Base-by-base conservation (phyloP, 53 echinoderm and acorn worm genomes). In the Hippasteria phrygiana region DNA sequence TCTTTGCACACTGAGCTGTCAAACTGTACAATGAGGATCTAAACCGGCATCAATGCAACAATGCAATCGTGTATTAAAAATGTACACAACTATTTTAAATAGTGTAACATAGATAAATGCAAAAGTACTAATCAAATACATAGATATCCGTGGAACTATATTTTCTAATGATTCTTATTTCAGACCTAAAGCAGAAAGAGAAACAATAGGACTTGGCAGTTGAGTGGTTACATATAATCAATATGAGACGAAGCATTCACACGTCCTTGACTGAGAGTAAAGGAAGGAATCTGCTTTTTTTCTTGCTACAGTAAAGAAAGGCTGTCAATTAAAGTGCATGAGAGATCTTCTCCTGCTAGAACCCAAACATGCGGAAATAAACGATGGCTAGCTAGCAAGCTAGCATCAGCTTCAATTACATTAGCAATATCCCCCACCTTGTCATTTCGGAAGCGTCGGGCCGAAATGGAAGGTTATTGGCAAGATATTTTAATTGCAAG, bases 401-500 rank as follows among this genome's bases (percentile, higher is more conserved):
- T 34, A 67, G 24, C 17, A 77, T 51, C 55, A 34, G 54, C 79
- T 10, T 22, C 54, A 79, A 79, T 79, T 56, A 41, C 79, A 56
- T 79, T 56, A 79, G 38, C 17, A 56, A 39, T 48, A 38, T 35
- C n/a, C 55, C 62, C 43, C 35, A 9, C 9, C 26, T 22, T 11
- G 62, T 46, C 62, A 34, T 59, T 79, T 56, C 32, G 17, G 5
- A 56, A 40, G 79, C 39, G 79, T 79, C 79, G n/a, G 56, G 62
- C 26, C 20, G 33, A 77, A 36, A 24, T 35, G 36, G 16, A 77
- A 77, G 77, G 77, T 34, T 55, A 34, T 34, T 77, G n/a, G 54
- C 13, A 39, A 77, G 51, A 77, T 32, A 53, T 51, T 74, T 76
- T 82, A 65, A 82, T 82, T 82, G 64, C 40, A 10, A 7, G 66